These are phyloP conservation scores for Motacilla tschutschensis DNA, from an alignment of 2,113 vertebrate species.

Conservation along the genomic window DNA sequence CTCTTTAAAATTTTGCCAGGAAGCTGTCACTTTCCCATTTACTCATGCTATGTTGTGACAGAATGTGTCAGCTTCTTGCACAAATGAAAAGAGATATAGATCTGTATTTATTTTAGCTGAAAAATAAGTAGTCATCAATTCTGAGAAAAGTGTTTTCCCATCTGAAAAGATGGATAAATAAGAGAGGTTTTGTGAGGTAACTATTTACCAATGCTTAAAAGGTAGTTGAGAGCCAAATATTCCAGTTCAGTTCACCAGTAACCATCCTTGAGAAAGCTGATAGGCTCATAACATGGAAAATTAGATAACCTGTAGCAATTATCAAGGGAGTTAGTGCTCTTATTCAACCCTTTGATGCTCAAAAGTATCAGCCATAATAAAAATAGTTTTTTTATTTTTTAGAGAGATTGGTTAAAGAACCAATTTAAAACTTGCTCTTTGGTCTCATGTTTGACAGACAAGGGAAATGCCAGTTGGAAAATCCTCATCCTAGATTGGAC, in stretches of 20 bases:
- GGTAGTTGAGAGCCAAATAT: conserved; percentile 47
- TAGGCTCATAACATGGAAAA: conserved; percentile 7
- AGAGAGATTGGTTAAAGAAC: not conserved
- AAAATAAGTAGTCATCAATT: conserved; percentile 82
- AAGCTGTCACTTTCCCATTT: conserved; percentile 81
- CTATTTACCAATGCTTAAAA: conserved; percentile 62
- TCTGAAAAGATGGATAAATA: conserved; percentile 72
- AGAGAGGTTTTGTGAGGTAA: conserved; percentile 61
- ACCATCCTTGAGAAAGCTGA: not conserved
- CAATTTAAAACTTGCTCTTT: not conserved
- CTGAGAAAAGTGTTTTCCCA: conserved; percentile 72
- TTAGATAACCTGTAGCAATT: not conserved
- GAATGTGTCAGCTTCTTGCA: conserved; percentile 78
- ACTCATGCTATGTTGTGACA: conserved; percentile 80
- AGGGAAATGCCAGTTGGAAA: not conserved
- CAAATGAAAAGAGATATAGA: conserved; percentile 82
- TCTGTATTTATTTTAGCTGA: conserved; percentile 79
- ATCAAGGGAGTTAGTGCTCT: not conserved
- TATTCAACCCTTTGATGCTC: not conserved
- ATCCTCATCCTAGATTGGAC: not conserved
- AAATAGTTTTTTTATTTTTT: not conserved
- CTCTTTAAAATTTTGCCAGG: conserved; percentile 81
- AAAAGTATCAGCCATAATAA: not conserved
- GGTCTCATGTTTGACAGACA: not conserved
- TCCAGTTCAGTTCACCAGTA: conserved; percentile 25